phyloP scores from a whole-genome alignment of 35 echinoderm and acorn worm genomes.

The Apostichopus parvimensis region DNA sequence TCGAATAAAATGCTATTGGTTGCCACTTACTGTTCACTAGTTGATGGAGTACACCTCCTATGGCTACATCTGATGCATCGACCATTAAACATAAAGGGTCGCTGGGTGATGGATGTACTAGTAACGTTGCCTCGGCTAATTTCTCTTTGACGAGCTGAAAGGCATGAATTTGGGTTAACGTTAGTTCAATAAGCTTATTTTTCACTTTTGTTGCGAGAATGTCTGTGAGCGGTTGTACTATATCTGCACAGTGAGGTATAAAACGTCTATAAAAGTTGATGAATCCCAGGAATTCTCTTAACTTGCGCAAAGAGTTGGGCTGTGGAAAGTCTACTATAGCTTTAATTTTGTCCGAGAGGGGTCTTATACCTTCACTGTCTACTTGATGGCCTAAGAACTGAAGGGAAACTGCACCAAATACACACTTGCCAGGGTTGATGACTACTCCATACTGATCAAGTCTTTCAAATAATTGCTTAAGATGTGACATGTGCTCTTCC shows the following conservation, averaged over 20 bases:
- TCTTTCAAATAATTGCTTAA: constrained; percentile 37
- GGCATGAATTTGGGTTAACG: background rate
- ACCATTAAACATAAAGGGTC: constrained; percentile 39
- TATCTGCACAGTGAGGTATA: constrained; percentile 52
- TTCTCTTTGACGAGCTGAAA: constrained; percentile 33
- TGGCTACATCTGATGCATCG: background rate
- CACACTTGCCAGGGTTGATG: constrained; percentile 59
- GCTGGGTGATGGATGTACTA: constrained; percentile 39
- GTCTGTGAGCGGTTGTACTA: constrained; percentile 53
- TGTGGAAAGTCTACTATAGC: constrained; percentile 59
- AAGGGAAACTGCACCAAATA: constrained; percentile 45
- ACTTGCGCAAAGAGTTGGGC: constrained; percentile 10
- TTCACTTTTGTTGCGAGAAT: constrained; percentile 20
- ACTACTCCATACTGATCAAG: constrained; percentile 54
- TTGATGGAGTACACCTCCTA: no score
- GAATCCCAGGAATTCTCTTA: constrained; percentile 55
- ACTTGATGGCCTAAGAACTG: constrained; percentile 65
- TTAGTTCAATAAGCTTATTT: background rate
- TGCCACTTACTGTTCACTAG: no score
- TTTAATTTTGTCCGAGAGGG: constrained; percentile 49
- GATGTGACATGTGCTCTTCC: constrained; percentile 52
- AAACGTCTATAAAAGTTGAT: constrained; percentile 79
- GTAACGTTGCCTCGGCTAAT: constrained; percentile 51
- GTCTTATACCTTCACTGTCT: constrained; percentile 41
- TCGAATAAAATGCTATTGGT: no score